phyloP scores from a whole-genome alignment of 2,797 vertebrate species.

The Orestias chungarensis region DNA sequence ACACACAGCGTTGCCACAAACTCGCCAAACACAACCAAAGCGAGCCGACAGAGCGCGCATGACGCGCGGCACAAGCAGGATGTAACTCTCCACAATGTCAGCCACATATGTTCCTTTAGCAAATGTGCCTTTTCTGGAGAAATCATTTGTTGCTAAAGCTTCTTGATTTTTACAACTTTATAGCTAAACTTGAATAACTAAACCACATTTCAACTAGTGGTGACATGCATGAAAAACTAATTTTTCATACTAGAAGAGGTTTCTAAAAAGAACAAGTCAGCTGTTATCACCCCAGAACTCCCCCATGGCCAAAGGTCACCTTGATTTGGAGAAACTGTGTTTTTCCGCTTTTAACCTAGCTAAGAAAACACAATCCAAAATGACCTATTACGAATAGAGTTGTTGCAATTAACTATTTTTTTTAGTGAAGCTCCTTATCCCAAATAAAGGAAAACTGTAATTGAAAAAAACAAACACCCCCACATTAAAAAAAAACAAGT shows the following conservation, averaged over 20 bases:
- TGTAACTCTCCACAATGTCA: neutral
- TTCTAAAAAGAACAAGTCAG: neutral
- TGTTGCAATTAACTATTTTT: neutral
- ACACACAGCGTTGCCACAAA: conserved; percentile 52
- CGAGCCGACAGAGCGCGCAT: conserved; percentile 31
- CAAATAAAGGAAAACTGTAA: neutral
- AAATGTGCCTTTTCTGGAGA: neutral
- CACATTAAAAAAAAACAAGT: too few species aligned
- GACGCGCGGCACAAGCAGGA: conserved; percentile 35
- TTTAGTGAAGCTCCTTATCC: neutral
- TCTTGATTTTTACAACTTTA: neutral
- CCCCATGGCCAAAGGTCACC: neutral
- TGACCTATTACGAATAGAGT: neutral
- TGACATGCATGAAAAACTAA: neutral
- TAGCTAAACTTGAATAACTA: neutral
- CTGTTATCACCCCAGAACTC: neutral
- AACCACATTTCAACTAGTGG: neutral
- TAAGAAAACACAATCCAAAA: neutral
- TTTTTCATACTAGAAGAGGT: neutral
- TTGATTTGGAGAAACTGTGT: neutral
- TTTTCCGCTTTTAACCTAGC: neutral
- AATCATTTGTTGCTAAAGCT: neutral
- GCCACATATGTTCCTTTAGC: too few species aligned
- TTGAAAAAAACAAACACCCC: neutral
- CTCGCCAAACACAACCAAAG: conserved; percentile 45